Evolutionary conservation across 2,113 vertebrate genomes (phyloP), one percentile per base, ranked within the genome.

Genomic region (Bolborhynchus lineola): DNA sequence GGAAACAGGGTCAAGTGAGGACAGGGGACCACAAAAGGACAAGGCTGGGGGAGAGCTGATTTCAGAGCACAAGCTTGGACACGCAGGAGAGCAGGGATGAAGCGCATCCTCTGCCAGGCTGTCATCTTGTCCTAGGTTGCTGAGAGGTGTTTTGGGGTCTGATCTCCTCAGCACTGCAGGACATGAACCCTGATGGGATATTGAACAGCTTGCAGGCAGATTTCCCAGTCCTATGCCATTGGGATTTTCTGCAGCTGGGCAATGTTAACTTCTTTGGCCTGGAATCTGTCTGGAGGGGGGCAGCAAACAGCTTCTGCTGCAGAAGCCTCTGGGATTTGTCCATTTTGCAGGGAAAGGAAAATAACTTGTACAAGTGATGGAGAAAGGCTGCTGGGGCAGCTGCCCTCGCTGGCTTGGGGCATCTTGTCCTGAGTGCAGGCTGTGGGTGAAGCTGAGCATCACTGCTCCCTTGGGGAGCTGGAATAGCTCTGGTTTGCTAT

Each of bases 1-100:
- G 63, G 67, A 13, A 64, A 26, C 33, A 11, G 64, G 35, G 15
- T 25, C 1, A 0, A 0, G 13, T 37, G 65, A 74, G 46, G 60
- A 67, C 8, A 33, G 6, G 25, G 75, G 26, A 14, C 2, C 5
- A 39, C 37, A 57, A 70, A 75, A 91, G 78, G 55, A 19, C 33
- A 11, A 1, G n/a, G 42, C 3, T 37, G 19, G 8, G 21, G 11
- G 11, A 77, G 41, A 63, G 35, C 62, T 28, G 63, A 8, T 53
- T 70, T 78, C 20, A 49, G 39, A 60, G 37, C 6, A 2, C 11
- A 13, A 15, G 24, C 19, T 76, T 88, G 57, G 26, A 53, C 74
- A 46, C 0, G 26, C 6, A 23, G 42, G 49, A 7, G 42, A 42
- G 28, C 37, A 29, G 47, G 52, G 39, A 8, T 35, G 79, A 50